Conservation (phyloP, 2,797 vertebrate genomes). For the Pipistrellus pipistrellus region DNA sequence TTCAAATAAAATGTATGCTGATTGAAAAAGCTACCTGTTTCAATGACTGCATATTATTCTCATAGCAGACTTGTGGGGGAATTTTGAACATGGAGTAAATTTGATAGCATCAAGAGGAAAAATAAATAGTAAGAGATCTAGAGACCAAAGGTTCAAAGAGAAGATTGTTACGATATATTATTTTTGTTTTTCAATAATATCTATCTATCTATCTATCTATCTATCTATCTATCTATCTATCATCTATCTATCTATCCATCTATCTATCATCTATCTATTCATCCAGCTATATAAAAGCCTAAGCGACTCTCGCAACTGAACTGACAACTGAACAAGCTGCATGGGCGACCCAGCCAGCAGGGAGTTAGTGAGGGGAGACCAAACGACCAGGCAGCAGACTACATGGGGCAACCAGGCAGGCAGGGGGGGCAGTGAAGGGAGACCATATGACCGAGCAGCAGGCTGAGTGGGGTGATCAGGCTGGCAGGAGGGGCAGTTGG, state of each 20-base stretch:
- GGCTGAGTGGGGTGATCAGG: too few species aligned
- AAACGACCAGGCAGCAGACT: too few species aligned
- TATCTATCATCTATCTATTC: background rate
- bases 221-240: background rate
- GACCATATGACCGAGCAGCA: too few species aligned
- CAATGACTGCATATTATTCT: slow-evolving; percentile 40
- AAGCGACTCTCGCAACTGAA: too few species aligned
- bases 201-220: background rate
- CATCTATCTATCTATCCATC: background rate
- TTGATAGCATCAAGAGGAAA: background rate
- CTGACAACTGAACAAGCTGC: too few species aligned
- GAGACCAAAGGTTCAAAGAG: background rate
- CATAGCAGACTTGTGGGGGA: background rate
- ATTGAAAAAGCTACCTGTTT: background rate
- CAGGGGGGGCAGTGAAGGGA: too few species aligned
- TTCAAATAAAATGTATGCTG: slow-evolving; percentile 26
- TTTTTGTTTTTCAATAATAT: slow-evolving; percentile 55
- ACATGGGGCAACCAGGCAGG: too few species aligned
- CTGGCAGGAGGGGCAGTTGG: too few species aligned
- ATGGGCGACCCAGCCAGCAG: too few species aligned
- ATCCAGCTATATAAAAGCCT: too few species aligned
- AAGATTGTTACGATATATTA: background rate
- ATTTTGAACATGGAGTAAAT: background rate
- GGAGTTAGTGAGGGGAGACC: too few species aligned
- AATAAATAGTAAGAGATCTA: background rate